Base-by-base conservation (phyloP, 2,888 invertebrate species). In the Therioaphis trifolii region DNA sequence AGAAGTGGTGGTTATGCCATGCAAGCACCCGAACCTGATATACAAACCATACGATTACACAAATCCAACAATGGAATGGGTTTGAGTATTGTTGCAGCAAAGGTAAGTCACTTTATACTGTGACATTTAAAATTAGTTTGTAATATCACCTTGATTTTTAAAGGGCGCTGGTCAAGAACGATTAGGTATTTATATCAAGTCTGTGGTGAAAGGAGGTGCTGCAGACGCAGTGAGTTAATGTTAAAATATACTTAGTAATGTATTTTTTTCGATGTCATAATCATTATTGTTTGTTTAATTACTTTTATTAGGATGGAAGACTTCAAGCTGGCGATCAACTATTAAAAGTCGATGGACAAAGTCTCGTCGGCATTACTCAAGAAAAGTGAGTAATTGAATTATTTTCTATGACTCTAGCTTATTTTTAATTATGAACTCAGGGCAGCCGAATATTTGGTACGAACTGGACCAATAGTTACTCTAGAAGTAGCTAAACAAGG, bases 31-130 rank as follows among this genome's bases (percentile, higher is more conserved):
- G 92, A 93, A 87, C 94, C 95, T 15, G 93, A 95, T 88, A 90
- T 96, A 85, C 94, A 95, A 88, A 92, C 94, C 82, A 95, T 98
- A 87, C 93, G 96, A 88, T 91, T 98, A 86, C 94, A 96, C 88
- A 98, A 99, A 90, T 96, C 96, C 87, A 94, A 95, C 85, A 96
- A 95, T 88, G 98, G 99, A 86, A 98, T 99, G 95, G 99, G 99
- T 15, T 92, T 99, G 87, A 98, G 98, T 88, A 99, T 99, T 87
- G 98, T 99, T 4, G 99, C 99, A 14, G 99, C 99, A 40, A 97
- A 97, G 92, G 95, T 95, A 88, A 88, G 84, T 66, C 18, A 46
- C 74, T n/a, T 79, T 14, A 11, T 9, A n/a, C 27, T 5, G 11
- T 7, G 11, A 35, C 35, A 35, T 35, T 35, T 35, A 35, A 35